Conservation (phyloP, 1,140 invertebrate genomes). For the Colletes latitarsis region DNA sequence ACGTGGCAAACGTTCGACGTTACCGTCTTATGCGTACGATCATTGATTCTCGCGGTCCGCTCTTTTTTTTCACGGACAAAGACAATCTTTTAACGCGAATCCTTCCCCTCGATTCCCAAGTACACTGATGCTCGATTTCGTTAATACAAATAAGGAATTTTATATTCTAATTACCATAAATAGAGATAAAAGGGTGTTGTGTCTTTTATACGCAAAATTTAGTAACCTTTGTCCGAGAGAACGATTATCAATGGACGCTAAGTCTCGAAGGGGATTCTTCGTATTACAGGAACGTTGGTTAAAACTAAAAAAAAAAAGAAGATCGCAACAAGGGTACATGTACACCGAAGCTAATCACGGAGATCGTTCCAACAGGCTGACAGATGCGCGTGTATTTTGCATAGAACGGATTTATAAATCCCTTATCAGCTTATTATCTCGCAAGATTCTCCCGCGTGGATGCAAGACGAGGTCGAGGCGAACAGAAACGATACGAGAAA, state of each 20-base stretch:
- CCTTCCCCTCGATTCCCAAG: too few species aligned
- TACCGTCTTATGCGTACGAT: neutral
- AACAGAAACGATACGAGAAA: constrained; percentile 45
- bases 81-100: too few species aligned
- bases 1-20: neutral
- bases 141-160: too few species aligned
- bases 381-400: constrained; percentile 40
- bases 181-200: too few species aligned
- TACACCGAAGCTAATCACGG: constrained; percentile 35
- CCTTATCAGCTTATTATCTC: constrained; percentile 57
- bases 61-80: neutral
- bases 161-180: too few species aligned
- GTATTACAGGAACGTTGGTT: neutral
- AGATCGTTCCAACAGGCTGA: constrained; percentile 27
- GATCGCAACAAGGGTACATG: constrained; percentile 20
- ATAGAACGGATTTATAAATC: constrained; percentile 40
- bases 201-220: too few species aligned
- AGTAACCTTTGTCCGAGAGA: too few species aligned
- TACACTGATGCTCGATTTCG: too few species aligned
- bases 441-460: constrained; percentile 45
- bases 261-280: constrained; percentile 1
- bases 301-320: too few species aligned
- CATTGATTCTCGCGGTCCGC: neutral
- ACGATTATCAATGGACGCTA: neutral
- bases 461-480: constrained; percentile 8